phyloP scores from a whole-genome alignment of 2,797 vertebrate genomes.

The Serranus cabrilla region DNA sequence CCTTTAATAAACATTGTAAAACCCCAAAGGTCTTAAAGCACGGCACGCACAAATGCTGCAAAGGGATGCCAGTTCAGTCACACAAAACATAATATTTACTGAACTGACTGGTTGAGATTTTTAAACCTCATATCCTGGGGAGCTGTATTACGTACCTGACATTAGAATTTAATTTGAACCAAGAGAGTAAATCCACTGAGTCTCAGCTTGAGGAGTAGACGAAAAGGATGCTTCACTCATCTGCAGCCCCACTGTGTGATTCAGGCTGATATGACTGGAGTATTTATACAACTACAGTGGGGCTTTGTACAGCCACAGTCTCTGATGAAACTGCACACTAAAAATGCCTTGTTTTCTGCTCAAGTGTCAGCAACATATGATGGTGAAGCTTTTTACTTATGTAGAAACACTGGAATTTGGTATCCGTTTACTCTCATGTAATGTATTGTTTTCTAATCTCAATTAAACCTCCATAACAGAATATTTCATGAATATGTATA shows the following conservation, averaged over 20 bases:
- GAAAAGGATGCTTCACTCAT: not conserved
- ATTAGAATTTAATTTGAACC: not conserved
- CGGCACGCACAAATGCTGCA: not conserved
- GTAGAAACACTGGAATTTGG: not conserved
- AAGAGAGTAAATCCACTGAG: slow-evolving; percentile 9
- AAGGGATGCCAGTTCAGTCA: not conserved
- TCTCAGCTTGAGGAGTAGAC: not conserved
- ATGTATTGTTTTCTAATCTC: too few species aligned
- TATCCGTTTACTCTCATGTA: too few species aligned
- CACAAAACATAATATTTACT: too few species aligned
- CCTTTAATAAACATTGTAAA: not conserved
- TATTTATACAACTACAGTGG: not conserved
- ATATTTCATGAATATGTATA: too few species aligned
- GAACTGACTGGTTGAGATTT: not conserved
- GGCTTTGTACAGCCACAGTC: not conserved
- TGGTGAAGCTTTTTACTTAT: not conserved
- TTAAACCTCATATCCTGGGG: not conserved
- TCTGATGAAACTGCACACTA: not conserved
- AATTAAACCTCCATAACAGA: too few species aligned
- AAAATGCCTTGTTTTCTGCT: not conserved
- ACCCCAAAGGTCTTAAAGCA: not conserved
- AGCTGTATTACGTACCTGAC: not conserved
- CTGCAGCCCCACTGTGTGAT: not conserved
- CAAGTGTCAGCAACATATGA: not conserved
- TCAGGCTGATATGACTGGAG: not conserved